Percentiles rank a stretch among this genome's conserved stretches.
Conservation (phyloP, 2,113 vertebrate genomes). For the Pterocles burchelli region DNA sequence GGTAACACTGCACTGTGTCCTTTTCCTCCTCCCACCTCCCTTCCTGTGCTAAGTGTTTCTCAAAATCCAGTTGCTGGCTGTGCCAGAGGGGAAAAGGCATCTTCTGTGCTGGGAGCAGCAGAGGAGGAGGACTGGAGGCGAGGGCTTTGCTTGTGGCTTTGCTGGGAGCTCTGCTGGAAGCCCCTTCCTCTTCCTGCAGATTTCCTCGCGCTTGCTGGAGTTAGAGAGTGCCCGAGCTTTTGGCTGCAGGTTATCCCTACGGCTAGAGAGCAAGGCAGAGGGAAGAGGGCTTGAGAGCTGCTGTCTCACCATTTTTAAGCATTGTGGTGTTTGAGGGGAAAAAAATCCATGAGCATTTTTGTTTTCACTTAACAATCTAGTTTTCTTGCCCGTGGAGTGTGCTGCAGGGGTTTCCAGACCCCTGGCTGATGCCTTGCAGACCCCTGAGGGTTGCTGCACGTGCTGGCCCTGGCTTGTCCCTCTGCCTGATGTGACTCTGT, state of each 20-base stretch:
- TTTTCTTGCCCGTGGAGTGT: neutral
- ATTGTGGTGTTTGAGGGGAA: neutral
- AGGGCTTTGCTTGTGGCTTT: neutral
- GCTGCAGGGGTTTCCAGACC: neutral
- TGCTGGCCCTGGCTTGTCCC: neutral
- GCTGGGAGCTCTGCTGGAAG: constrained; percentile 40
- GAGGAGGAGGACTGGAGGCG: neutral
- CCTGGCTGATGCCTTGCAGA: neutral
- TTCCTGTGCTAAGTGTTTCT: neutral
- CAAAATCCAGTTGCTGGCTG: neutral
- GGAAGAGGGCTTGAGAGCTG: neutral
- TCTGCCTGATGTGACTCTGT: neutral
- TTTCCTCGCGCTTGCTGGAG: neutral
- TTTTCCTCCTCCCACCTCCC: neutral
- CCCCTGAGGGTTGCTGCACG: neutral
- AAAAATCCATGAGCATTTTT: neutral
- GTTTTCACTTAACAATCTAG: neutral
- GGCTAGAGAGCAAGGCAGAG: neutral
- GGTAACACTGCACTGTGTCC: neutral
- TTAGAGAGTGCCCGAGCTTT: neutral
- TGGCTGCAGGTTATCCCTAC: fast-evolving
- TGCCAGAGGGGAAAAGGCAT: neutral
- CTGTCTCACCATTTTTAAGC: neutral
- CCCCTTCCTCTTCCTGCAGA: neutral
- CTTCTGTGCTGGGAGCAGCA: neutral